Conservation (phyloP, 64 coral and sea anemone species). For the Pocillopora damicornis region DNA sequence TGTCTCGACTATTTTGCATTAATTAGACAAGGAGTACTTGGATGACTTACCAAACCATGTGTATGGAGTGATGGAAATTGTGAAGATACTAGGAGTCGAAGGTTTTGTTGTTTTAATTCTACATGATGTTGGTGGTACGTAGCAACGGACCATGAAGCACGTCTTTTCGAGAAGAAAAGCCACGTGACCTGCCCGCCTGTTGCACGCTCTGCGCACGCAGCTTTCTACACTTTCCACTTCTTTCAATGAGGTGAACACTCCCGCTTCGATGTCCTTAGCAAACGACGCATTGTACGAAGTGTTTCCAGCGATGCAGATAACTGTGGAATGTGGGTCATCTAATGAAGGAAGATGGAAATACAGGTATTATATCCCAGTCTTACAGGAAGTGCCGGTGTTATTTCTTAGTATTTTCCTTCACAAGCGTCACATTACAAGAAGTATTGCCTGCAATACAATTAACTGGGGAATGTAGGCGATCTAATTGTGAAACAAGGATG, state of each 20-base stretch:
- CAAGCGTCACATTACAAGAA: neutral
- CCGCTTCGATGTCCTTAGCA: slow-evolving; percentile 48
- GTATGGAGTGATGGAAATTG: slow-evolving; percentile 53
- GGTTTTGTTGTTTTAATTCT: neutral
- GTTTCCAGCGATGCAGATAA: slow-evolving; percentile 61
- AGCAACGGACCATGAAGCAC: slow-evolving; percentile 75
- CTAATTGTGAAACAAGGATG: neutral
- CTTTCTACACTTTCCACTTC: slow-evolving; percentile 15
- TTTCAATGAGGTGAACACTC: slow-evolving; percentile 58
- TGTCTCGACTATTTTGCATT: too few relatives aligned
- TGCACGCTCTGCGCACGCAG: slow-evolving; percentile 72
- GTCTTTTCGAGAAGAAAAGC: slow-evolving; percentile 53
- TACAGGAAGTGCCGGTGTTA: too few relatives aligned
- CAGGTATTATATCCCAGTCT: neutral
- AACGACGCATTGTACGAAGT: slow-evolving; percentile 48
- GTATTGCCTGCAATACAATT: slow-evolving; percentile 57
- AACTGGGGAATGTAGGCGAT: slow-evolving; percentile 47
- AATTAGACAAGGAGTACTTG: too few relatives aligned
- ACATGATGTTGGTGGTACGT: slow-evolving; percentile 35
- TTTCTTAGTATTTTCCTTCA: neutral
- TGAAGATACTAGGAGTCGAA: neutral
- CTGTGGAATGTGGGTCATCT: slow-evolving; percentile 64
- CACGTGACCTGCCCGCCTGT: slow-evolving; percentile 48
- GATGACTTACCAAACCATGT: slow-evolving; percentile 71
- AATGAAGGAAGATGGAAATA: neutral